A percentile compares a stretch with the other conserved stretches of the same genome.
phyloP scores from a whole-genome alignment of 2,113 vertebrate species.

The Tricholaema leucomelas region DNA sequence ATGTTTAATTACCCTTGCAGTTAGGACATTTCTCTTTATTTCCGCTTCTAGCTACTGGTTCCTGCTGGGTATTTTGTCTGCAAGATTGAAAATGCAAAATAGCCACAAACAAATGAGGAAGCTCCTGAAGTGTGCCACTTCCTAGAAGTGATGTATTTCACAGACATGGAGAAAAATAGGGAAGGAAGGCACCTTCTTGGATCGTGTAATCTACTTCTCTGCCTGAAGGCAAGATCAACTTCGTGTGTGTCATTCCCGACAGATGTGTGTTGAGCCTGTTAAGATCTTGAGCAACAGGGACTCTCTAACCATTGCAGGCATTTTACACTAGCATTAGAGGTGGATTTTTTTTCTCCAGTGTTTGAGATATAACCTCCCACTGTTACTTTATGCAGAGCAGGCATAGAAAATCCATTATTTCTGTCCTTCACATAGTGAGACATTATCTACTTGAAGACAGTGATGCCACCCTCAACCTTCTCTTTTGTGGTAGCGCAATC shows the following conservation, averaged over 20 bases:
- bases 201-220: background rate
- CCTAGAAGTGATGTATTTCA: background rate
- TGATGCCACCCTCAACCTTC: accelerated
- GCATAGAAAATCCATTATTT: background rate
- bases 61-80: background rate
- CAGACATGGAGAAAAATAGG: background rate
- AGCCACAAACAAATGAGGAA: background rate
- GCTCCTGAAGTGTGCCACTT: background rate
- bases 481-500: background rate
- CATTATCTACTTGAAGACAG: background rate
- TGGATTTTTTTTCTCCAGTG: accelerated
- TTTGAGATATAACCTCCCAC: background rate
- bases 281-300: background rate
- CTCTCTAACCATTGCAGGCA: background rate
- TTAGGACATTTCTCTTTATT: background rate
- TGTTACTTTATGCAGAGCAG: background rate
- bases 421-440: background rate
- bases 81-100: background rate
- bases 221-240: background rate
- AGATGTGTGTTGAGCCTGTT: background rate
- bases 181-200: background rate
- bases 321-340: background rate
- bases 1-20: background rate
- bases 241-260: background rate
- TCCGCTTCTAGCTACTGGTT: background rate